Conservation (phyloP, 2,797 vertebrate species). For the Helarctos malayanus region DNA sequence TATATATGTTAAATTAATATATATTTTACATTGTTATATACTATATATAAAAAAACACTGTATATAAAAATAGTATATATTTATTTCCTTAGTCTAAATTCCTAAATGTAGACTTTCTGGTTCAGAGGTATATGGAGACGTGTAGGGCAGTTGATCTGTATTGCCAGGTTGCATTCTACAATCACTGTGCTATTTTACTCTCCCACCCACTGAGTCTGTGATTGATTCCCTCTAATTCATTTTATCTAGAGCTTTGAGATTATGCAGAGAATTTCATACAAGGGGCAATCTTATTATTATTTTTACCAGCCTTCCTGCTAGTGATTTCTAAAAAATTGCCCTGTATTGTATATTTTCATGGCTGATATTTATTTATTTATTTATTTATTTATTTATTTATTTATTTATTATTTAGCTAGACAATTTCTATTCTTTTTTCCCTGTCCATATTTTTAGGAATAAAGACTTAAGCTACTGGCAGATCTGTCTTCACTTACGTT, state of each 20-base stretch:
- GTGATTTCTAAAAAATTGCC: conserved; percentile 37
- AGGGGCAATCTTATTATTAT: background rate
- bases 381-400: background rate
- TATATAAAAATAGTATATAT: background rate
- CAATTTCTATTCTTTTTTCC: background rate
- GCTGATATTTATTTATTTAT: background rate
- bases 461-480: background rate
- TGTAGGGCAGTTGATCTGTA: background rate
- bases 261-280: background rate
- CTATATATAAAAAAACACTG: background rate
- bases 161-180: background rate
- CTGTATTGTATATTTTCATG: background rate
- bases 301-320: conserved; percentile 33
- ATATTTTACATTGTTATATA: background rate
- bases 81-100: conserved; percentile 1
- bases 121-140: background rate
- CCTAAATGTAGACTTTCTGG: background rate
- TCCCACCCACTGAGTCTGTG: background rate
- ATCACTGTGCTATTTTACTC: background rate
- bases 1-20: background rate
- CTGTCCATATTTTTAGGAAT: background rate
- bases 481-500: conserved; percentile 1
- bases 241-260: conserved; percentile 19
- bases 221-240: background rate
- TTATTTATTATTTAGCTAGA: background rate